These are phyloP conservation scores for Saguinus midas DNA, from an alignment of 2,113 vertebrate species.

Conservation along the genomic window DNA sequence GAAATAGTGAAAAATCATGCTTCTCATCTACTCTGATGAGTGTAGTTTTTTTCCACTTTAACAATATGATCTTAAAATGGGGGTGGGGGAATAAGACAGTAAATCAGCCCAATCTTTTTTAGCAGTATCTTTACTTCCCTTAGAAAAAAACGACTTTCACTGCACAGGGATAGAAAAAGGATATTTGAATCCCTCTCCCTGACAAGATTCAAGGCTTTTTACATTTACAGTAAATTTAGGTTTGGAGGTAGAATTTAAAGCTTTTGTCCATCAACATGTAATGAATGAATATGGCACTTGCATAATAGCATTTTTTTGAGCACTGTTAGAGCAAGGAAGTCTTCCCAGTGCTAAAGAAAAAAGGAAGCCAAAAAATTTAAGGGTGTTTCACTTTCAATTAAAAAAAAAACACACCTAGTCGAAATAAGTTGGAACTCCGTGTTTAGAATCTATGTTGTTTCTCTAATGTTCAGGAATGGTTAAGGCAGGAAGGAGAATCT, in stretches of 20 bases:
- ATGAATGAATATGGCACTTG: constrained; percentile 21
- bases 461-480: constrained; percentile 72
- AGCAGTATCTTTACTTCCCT: constrained; percentile 18
- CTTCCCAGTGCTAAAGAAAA: constrained; percentile 11
- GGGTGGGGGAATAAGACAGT: not conserved
- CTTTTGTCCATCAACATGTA: constrained; percentile 43
- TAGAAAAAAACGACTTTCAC: constrained; percentile 45
- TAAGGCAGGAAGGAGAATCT: constrained; percentile 80
- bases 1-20: constrained; percentile 16
- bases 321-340: constrained; percentile 10
- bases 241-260: constrained; percentile 49
- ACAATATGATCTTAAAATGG: not conserved
- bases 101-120: constrained; percentile 50
- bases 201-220: constrained; percentile 46
- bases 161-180: constrained; percentile 15
- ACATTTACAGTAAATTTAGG: constrained; percentile 37
- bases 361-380: constrained; percentile 67
- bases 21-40: constrained; percentile 7
- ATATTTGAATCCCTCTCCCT: constrained; percentile 39
- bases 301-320: constrained; percentile 45
- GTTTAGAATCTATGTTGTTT: constrained; percentile 74
- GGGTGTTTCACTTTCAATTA: constrained; percentile 64
- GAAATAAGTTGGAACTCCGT: constrained; percentile 64
- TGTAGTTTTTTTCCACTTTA: constrained; percentile 10
- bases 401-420: constrained; percentile 75